Base-by-base conservation (phyloP, 2,888 invertebrate species). In the Pristionchus japonicus region DNA sequence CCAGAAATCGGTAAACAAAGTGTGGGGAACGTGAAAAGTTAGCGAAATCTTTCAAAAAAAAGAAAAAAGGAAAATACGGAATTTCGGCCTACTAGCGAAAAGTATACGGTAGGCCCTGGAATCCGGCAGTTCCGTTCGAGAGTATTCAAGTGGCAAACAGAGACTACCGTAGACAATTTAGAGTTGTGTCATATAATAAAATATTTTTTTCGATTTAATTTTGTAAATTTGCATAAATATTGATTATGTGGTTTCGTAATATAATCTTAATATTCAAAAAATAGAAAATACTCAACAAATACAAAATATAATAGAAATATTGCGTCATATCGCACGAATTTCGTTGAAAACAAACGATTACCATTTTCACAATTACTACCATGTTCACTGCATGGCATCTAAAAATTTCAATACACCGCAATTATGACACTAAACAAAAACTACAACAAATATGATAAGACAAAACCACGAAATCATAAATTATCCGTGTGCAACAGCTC, bases 31-130 rank as follows among this genome's bases (percentile, higher is more conserved):
- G 52, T 27, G n/a, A 23, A 52, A 64, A 70, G 34, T 2, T 43
- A 34, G 23, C 23, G 37, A 70, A 70, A 49, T 27, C 67, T 34
- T 43, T 40, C 37, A 49, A 86, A 67, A 82, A 70, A 52, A 86
- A 52, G 70, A 74, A 86, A 70, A 52, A 86, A 52, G 70, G 52
- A 86, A 70, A 86, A 74, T 17, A n/a, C 37, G 27, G 9, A n/a
- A 86, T 37, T 52, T 52, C n/a, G 9, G 23, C 74, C 52, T n/a
- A n/a, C n/a, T n/a, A n/a, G n/a, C n/a, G 31, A 74, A 86, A 67
- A 64, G 23, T 6, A 20, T 57, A 57, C 57, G 57, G 57, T 57
- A 57, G 57, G 3, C 0, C 2, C 31, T 37, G 34, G 34, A 23
- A 52, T 49, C 82, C 31, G 52, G 82, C 20, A 27, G n/a, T 34